A percentile compares a stretch with the other conserved stretches of the same genome.
Conservation (phyloP, 2,113 vertebrate genomes). For the Neolamprologus longior region DNA sequence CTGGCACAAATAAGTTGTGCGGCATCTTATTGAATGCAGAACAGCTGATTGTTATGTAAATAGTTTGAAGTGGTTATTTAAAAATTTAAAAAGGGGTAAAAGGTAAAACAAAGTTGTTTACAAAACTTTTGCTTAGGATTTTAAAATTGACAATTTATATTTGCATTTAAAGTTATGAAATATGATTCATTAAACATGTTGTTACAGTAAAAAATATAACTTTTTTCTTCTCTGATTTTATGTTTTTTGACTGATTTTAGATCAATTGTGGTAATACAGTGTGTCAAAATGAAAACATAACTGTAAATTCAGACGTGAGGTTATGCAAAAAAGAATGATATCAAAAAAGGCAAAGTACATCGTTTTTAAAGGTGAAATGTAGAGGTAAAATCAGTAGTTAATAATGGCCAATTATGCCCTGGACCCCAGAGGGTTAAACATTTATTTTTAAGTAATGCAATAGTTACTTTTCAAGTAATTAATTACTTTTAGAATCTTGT, state of each 20-base stretch:
- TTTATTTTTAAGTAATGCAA: not conserved
- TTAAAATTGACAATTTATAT: not conserved
- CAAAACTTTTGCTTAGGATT: not conserved
- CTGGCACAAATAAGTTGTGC: not conserved
- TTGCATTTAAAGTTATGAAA: not conserved
- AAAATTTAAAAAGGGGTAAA: not conserved
- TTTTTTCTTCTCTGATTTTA: accelerated
- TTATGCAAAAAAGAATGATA: not conserved
- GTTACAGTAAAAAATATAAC: not conserved
- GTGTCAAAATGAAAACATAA: not conserved
- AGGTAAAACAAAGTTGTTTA: not conserved
- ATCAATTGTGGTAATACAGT: not conserved
- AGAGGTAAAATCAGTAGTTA: not conserved
- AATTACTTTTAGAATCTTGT: not conserved
- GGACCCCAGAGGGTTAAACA: not conserved
- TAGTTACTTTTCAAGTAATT: not conserved
- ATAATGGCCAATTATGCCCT: not conserved
- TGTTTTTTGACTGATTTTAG: not conserved
- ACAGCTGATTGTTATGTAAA: not conserved
- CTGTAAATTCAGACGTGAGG: not conserved
- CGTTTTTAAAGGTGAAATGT: not conserved
- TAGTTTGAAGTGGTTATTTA: not conserved
- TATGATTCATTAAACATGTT: not conserved
- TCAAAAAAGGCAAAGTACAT: not conserved
- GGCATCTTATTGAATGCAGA: not conserved